Evolutionary conservation across 2,888 invertebrate species (phyloP).

Genomic region (Brenthis hecate): DNA sequence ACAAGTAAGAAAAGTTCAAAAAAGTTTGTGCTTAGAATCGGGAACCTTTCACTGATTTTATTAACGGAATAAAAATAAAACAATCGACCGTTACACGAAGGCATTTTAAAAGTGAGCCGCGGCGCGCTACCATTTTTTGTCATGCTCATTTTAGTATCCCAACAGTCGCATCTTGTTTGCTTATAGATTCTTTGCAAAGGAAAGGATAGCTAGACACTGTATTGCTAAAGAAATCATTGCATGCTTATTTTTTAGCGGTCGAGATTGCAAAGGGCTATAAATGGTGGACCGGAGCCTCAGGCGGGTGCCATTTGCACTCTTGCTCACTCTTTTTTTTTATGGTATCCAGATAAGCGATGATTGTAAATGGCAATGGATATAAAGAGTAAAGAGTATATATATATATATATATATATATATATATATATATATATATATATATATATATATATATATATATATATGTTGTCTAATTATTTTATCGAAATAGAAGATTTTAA

Average conservation of each 20-base stretch:
- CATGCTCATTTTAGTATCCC: conserved; percentile 54
- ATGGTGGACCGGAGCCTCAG: conserved; percentile 67
- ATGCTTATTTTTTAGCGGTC: conserved; percentile 72
- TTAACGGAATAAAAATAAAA: conserved; percentile 48
- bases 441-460: conserved; percentile 25
- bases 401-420: no score
- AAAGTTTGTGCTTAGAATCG: conserved; percentile 25
- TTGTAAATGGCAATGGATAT: conserved; percentile 50
- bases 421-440: conserved; percentile 40
- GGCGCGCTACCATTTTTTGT: conserved; percentile 54
- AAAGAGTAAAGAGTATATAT: conserved; percentile 39
- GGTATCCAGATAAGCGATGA: conserved; percentile 48
- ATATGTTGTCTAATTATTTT: conserved; percentile 38
- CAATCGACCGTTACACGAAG: conserved; percentile 59
- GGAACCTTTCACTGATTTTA: conserved; percentile 37
- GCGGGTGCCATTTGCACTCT: conserved; percentile 81
- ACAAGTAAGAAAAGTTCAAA: conserved; percentile 18
- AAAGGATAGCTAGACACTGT: conserved; percentile 67
- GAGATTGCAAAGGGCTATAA: conserved; percentile 78
- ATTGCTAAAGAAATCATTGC: conserved; percentile 67
- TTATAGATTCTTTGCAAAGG: conserved; percentile 51
- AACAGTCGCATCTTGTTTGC: conserved; percentile 58
- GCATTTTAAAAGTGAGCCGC: conserved; percentile 61
- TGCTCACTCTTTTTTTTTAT: conserved; percentile 70
- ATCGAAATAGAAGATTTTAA: background rate